These are phyloP conservation scores for Gymnopithys bicolor DNA, from an alignment of 2,797 vertebrate species.

Conservation along the genomic window DNA sequence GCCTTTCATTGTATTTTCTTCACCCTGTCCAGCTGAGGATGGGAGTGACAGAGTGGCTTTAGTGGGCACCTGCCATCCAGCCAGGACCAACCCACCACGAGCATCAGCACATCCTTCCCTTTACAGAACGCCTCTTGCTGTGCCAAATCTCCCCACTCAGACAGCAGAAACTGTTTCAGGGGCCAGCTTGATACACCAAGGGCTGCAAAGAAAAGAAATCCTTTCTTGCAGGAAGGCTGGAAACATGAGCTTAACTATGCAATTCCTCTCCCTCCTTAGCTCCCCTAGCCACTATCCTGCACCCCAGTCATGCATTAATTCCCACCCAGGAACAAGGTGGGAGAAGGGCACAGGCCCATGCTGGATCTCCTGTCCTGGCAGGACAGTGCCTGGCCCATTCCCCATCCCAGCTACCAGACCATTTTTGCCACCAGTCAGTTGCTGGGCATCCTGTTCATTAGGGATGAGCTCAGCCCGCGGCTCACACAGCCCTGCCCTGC, in stretches of 20 bases:
- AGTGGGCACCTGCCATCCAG: background rate
- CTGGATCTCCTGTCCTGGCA: background rate
- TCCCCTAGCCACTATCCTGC: background rate
- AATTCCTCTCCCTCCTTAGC: background rate
- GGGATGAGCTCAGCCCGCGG: accelerated
- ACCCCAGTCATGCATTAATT: background rate
- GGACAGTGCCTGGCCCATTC: background rate
- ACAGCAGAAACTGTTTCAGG: background rate
- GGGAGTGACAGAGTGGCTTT: background rate
- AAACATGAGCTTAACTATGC: background rate
- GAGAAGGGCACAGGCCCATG: background rate
- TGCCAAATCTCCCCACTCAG: background rate
- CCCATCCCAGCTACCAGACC: background rate
- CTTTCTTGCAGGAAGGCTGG: background rate
- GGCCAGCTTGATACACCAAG: background rate
- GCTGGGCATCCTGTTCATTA: background rate
- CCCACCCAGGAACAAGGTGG: background rate
- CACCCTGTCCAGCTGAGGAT: background rate
- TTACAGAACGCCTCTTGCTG: background rate
- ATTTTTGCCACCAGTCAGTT: background rate
- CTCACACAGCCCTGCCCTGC: background rate
- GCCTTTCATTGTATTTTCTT: background rate
- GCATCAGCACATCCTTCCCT: background rate
- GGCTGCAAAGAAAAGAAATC: background rate
- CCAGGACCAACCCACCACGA: background rate